phyloP scores from a whole-genome alignment of 92 coral and sea anemone species.

The Porites evermanni region DNA sequence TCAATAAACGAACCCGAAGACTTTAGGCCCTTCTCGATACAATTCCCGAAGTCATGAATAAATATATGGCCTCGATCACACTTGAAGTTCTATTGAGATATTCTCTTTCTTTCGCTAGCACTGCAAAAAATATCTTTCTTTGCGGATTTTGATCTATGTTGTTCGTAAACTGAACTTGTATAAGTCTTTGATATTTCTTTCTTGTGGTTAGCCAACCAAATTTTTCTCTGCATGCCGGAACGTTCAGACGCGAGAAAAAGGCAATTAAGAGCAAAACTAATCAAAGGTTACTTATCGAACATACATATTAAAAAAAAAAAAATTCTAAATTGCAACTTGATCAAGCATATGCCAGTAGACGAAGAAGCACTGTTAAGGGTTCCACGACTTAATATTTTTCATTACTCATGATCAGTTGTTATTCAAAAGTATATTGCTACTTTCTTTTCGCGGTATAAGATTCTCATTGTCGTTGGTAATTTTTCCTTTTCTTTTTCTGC shows the following conservation, averaged over 20 bases:
- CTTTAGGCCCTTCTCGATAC: neutral
- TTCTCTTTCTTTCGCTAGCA: neutral
- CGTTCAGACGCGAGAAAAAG: neutral
- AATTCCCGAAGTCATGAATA: neutral
- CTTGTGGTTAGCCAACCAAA: conserved; percentile 8
- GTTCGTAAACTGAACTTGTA: neutral
- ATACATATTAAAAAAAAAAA: no score
- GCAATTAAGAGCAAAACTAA: conserved; percentile 4
- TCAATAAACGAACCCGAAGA: neutral
- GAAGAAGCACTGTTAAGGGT: no score
- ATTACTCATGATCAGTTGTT: no score
- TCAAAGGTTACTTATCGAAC: neutral
- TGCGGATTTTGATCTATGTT: neutral
- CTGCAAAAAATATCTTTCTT: neutral
- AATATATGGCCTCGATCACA: neutral
- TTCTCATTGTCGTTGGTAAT: no score
- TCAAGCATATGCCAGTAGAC: no score
- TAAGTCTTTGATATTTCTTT: neutral
- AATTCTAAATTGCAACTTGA: no score
- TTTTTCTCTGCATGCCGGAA: neutral
- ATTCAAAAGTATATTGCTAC: no score
- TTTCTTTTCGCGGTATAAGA: no score
- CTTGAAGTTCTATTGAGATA: neutral
- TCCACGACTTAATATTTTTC: no score
- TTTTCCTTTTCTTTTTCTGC: no score